Conservation (phyloP, 2,113 vertebrate genomes). For the Eulemur rufifrons region DNA sequence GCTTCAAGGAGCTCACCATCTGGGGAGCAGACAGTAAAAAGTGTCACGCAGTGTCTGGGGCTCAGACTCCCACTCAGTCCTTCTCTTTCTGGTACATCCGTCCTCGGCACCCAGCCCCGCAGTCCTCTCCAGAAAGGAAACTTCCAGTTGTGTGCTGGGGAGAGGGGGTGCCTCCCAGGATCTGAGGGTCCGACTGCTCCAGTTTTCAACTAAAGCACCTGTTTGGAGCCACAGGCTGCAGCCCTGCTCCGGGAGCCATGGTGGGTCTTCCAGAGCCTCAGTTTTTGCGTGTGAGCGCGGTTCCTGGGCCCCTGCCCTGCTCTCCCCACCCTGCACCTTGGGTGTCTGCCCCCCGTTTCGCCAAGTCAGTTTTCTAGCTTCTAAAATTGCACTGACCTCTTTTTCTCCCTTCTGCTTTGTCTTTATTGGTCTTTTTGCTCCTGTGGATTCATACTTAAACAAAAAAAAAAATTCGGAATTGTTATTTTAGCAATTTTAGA, state of each 20-base stretch:
- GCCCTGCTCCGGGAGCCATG: not conserved
- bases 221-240: not conserved
- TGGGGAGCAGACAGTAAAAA: not conserved
- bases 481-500: not conserved
- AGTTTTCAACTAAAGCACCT: not conserved
- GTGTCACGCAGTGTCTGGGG: rapidly evolving
- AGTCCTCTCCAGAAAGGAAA: not conserved
- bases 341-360: not conserved
- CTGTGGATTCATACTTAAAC: not conserved
- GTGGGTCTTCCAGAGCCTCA: not conserved
- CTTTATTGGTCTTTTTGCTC: not conserved
- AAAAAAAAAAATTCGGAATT: not conserved
- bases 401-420: not conserved
- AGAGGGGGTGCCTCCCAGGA: not conserved
- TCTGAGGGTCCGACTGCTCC: not conserved
- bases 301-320: rapidly evolving
- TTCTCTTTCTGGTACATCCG: not conserved
- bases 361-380: not conserved
- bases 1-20: not conserved
- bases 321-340: not conserved
- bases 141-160: not conserved
- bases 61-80: not conserved
- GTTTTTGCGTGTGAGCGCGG: too few relatives aligned
- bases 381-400: not conserved
- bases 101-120: not conserved